Percentiles rank a stretch among this genome's conserved stretches.
These are phyloP conservation scores for Alcedo quadribrachys DNA, from an alignment of 2,797 vertebrate species.

Conservation along the genomic window DNA sequence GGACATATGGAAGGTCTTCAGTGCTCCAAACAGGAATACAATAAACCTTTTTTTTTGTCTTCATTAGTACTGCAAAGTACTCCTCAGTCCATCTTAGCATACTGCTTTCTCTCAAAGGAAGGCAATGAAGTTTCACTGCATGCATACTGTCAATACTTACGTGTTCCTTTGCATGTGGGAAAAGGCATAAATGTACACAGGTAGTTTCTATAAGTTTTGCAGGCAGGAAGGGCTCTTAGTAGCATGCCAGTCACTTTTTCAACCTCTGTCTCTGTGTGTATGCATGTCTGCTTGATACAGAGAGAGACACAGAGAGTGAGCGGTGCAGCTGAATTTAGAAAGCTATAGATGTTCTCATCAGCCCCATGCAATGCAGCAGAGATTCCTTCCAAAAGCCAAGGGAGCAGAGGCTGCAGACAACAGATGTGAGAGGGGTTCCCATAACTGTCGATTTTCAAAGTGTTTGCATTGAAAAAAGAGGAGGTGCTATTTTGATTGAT, in stretches of 20 bases:
- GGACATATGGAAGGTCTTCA: not conserved
- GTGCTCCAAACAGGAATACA: not conserved
- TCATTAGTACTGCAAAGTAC: not conserved
- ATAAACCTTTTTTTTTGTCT: not conserved
- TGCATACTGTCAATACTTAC: not conserved
- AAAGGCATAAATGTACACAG: not conserved
- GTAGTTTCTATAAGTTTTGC: not conserved
- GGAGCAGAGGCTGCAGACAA: conserved; percentile 77
- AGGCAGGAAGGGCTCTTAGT: not conserved
- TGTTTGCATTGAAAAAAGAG: conserved; percentile 81
- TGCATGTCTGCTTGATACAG: conserved; percentile 10
- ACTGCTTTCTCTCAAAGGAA: not conserved
- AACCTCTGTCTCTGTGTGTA: not conserved
- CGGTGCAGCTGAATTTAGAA: conserved; percentile 80
- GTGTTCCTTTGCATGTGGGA: not conserved
- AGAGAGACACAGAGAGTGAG: conserved; percentile 10
- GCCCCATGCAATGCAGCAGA: conserved; percentile 80
- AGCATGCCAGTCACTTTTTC: conserved; percentile 23
- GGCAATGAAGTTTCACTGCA: not conserved
- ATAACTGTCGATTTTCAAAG: conserved; percentile 81
- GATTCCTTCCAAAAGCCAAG: conserved; percentile 83
- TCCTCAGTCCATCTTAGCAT: not conserved
- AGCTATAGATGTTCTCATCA: conserved; percentile 80
- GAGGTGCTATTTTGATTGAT: conserved; percentile 85
- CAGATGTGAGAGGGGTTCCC: conserved; percentile 81